These are phyloP conservation scores for Nebria salina DNA, from an alignment of 2,888 invertebrate species.

Conservation along the genomic window DNA sequence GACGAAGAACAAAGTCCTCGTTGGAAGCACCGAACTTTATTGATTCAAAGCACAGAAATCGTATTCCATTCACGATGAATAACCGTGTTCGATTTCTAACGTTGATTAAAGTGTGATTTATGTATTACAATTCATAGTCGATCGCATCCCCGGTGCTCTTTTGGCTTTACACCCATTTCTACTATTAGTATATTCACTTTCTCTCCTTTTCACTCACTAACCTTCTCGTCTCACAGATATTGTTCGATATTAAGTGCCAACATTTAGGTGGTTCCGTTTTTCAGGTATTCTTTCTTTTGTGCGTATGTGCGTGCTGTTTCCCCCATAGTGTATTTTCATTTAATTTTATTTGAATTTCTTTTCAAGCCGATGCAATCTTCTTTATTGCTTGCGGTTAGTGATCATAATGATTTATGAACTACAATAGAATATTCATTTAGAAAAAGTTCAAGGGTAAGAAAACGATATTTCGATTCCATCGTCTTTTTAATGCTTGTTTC, in stretches of 20 bases:
- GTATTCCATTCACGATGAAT: constrained; percentile 8
- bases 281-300: neutral
- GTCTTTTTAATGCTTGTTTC: too few species aligned
- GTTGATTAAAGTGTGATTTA: constrained; percentile 44
- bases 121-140: constrained; percentile 28
- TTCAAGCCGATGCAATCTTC: neutral
- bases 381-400: neutral
- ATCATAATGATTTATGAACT: neutral
- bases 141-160: neutral
- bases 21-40: neutral
- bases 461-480: neutral
- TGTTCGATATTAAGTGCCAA: constrained; percentile 2
- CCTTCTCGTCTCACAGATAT: neutral
- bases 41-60: neutral
- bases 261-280: constrained; percentile 2
- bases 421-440: neutral
- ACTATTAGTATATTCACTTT: neutral
- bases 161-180: constrained; percentile 23
- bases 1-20: neutral
- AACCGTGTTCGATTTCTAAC: constrained; percentile 20
- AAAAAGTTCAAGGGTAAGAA: neutral
- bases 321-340: neutral
- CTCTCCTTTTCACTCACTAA: neutral
- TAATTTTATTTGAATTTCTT: neutral
- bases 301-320: neutral